Evolutionary conservation across 2,888 invertebrate species (phyloP).

Genomic region (Polyploca ridens): DNA sequence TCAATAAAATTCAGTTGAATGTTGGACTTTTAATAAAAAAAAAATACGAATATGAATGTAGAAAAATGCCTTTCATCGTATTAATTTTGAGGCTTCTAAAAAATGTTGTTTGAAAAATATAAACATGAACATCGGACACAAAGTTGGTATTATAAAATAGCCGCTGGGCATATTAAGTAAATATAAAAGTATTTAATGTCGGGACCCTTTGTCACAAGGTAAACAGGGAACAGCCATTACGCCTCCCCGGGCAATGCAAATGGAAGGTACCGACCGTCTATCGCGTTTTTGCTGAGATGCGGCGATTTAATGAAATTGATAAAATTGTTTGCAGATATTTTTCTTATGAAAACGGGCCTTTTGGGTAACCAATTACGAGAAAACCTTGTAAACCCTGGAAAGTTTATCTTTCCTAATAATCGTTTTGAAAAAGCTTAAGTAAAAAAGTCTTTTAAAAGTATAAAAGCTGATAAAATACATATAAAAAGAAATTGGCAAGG

Average conservation of each 20-base stretch:
- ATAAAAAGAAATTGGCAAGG: conserved; percentile 2
- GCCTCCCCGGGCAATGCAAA: conserved; percentile 24
- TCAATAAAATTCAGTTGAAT: too few relatives aligned
- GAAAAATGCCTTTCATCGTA: conserved; percentile 1
- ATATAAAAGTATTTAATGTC: conserved; percentile 59
- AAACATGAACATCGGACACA: conserved; percentile 36
- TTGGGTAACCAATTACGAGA: neutral
- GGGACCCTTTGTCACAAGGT: conserved; percentile 49
- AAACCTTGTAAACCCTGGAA: neutral
- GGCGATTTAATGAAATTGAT: conserved; percentile 8
- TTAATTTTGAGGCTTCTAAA: conserved; percentile 11
- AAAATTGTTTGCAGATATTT: neutral
- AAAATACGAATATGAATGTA: neutral
- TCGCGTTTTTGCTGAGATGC: conserved; percentile 25
- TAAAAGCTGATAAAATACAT: conserved; percentile 1
- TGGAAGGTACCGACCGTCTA: conserved; percentile 20
- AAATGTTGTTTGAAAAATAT: conserved; percentile 25
- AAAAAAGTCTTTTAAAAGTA: neutral
- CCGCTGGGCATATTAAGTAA: conserved; percentile 51
- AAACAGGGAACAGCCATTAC: conserved; percentile 57
- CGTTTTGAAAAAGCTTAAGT: neutral
- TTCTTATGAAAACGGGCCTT: neutral
- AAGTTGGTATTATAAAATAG: conserved; percentile 44
- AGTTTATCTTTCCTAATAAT: neutral
- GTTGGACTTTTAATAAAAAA: too few relatives aligned